Percentiles rank a stretch among this genome's conserved stretches.
Evolutionary conservation across 2,888 invertebrate species (phyloP).

Genomic region (Dynastes maya): DNA sequence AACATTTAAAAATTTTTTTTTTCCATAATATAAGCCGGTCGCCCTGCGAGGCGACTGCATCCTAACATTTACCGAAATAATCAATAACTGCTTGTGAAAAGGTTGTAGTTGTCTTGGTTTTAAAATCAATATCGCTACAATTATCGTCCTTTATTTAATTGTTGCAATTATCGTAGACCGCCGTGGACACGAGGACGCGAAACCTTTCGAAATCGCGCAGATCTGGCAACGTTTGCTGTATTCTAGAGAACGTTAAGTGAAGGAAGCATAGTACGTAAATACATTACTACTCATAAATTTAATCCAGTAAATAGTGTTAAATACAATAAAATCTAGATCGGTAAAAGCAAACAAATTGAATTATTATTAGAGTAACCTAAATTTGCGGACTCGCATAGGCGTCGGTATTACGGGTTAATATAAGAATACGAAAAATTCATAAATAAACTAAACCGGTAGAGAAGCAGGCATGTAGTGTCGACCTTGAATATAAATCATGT

Average conservation of each 20-base stretch:
- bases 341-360: too few relatives aligned
- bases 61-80: slow-evolving; percentile 41
- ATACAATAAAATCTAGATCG: too few relatives aligned
- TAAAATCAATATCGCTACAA: slow-evolving; percentile 33
- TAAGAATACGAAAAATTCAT: too few relatives aligned
- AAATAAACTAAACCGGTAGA: too few relatives aligned
- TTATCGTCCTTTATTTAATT: slow-evolving; percentile 38
- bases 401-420: too few relatives aligned
- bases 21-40: neutral
- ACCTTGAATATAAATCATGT: too few relatives aligned
- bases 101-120: slow-evolving; percentile 17
- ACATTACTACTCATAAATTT: too few relatives aligned
- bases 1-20: neutral
- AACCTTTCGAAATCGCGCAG: slow-evolving; percentile 5
- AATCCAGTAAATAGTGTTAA: too few relatives aligned
- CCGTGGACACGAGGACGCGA: neutral
- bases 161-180: slow-evolving; percentile 12
- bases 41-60: slow-evolving; percentile 33
- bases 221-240: slow-evolving; percentile 15
- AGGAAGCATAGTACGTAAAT: neutral
- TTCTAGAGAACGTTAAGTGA: neutral
- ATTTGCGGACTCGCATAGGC: too few relatives aligned
- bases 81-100: slow-evolving; percentile 37
- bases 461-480: too few relatives aligned
- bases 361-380: too few relatives aligned